phyloP scores from a whole-genome alignment of 2,797 vertebrate genomes.

The Fratercula arctica region DNA sequence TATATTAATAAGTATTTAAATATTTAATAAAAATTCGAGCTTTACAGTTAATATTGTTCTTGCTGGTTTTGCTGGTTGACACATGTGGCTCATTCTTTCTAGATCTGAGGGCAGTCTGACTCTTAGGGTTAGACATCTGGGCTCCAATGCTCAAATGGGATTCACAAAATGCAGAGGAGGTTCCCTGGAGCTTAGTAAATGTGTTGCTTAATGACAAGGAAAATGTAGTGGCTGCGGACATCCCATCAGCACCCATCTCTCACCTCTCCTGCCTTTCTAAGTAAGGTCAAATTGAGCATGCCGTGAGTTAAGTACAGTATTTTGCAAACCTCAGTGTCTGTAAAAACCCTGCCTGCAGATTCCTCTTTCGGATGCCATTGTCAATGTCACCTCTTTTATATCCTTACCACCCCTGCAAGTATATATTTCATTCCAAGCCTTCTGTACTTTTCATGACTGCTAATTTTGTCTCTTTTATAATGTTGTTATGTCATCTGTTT shows the following conservation, averaged over 20 bases:
- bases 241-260: not conserved
- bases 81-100: not conserved
- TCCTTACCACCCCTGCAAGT: not conserved
- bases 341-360: not conserved
- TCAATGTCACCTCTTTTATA: not conserved
- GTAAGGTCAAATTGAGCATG: not conserved
- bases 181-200: not conserved
- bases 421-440: not conserved
- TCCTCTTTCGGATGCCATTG: not conserved
- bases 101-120: not conserved
- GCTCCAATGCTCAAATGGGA: not conserved
- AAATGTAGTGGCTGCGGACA: not conserved
- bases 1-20: not conserved
- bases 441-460: not conserved
- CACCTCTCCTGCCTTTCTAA: not conserved
- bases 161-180: not conserved
- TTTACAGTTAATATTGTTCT: not conserved
- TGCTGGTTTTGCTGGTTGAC: not conserved
- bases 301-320: not conserved
- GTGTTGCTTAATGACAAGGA: not conserved
- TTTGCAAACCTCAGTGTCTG: not conserved
- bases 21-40: not conserved
- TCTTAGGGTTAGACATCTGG: not conserved
- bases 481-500: not conserved
- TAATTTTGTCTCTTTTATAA: constrained; percentile 9